Percentiles rank a stretch among this genome's conserved stretches.
Conservation (phyloP, 2,888 invertebrate genomes). For the Chironomus riparius region DNA sequence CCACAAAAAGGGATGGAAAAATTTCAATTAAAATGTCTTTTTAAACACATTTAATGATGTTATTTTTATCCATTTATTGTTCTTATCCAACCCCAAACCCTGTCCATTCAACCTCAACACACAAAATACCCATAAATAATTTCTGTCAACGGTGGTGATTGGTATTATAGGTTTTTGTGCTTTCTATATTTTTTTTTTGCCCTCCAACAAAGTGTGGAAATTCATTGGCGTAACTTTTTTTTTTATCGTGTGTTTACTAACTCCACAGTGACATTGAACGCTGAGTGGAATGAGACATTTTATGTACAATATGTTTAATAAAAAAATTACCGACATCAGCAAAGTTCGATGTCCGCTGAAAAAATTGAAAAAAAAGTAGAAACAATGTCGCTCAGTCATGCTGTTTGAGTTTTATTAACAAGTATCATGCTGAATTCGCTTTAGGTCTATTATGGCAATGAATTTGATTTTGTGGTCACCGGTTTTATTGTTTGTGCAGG, state of each 20-base stretch:
- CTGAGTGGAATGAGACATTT: not conserved
- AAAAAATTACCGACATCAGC: no score
- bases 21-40: no score
- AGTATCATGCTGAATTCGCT: no score
- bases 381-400: no score
- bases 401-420: no score
- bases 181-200: not conserved
- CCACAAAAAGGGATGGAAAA: no score
- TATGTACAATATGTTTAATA: no score
- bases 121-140: not conserved
- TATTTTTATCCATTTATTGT: not conserved
- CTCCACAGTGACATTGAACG: not conserved
- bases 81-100: not conserved
- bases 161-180: not conserved
- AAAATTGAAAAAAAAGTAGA: no score
- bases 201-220: not conserved
- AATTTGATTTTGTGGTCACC: no score
- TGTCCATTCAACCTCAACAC: not conserved
- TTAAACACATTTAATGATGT: not conserved
- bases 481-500: no score
- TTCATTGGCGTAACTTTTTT: not conserved
- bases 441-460: no score
- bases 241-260: not conserved
- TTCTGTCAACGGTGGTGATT: not conserved
- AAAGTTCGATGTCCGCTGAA: no score